Evolutionary conservation across 2,113 vertebrate genomes (phyloP), one percentile per base, ranked within the genome.

Genomic region (Eudyptes chrysolophus): DNA sequence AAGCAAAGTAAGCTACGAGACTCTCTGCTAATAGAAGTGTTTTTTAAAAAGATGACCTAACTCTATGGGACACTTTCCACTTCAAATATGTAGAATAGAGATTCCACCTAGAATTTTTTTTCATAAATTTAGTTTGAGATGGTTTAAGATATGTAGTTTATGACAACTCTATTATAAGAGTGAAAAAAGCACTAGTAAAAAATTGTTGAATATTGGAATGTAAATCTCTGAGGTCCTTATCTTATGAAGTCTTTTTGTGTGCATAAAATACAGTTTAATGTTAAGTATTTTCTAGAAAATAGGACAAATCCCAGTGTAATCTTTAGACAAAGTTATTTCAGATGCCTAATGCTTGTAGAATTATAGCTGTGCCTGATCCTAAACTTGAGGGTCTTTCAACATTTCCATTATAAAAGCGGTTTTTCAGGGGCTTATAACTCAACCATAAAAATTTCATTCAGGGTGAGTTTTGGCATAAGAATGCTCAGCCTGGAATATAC

Each of bases 311-410:
- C 97, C 83, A 97, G 79, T 52, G 30, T 97, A 97, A 98, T 97
- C 94, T 98, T 98, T 93, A 90, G 92, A 91, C 92, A 97, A 98
- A 97, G 81, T 98, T 98, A 97, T 98, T 98, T 98, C 97, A 97
- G 94, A 94, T 87, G 46, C 79, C 80, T 98, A 98, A 98, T 96
- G 83, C 97, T 90, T 98, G 42, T 94, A 97, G 98, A 98, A 98
- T 97, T 97, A 97, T 95, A 97, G 66, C 71, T 97, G 76, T 97
- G 79, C 81, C 88, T 97, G 48, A 86, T 96, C 94, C 96, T 98
- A 97, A 98, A 98, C 94, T 97, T 97, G 86, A 97, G 64, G 76
- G 60, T 93, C 97, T 98, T 98, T 96, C 87, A 92, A 94, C 46
- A 92, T 95, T 97, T 94, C 96, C 71, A 83, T 94, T 84, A 92